A percentile compares a stretch with the other conserved stretches of the same genome.
Conservation (phyloP, 2,113 vertebrate species). For the Rhombomys opimus region DNA sequence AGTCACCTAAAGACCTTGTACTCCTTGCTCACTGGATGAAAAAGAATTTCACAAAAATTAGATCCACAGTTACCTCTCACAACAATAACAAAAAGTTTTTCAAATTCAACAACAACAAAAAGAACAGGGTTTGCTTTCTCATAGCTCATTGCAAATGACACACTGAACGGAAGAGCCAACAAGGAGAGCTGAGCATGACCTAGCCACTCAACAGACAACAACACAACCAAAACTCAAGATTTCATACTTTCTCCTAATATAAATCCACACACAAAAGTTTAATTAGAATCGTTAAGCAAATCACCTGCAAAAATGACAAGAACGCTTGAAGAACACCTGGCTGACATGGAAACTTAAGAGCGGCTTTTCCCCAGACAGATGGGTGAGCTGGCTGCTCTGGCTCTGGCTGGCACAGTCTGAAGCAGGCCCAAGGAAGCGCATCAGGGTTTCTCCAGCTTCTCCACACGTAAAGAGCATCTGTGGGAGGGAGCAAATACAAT, state of each 20-base stretch:
- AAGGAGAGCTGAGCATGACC: not conserved
- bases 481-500: not conserved
- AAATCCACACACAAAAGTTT: not conserved
- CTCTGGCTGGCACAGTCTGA: not conserved
- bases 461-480: not conserved
- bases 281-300: slow-evolving; percentile 38
- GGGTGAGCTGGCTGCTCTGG: not conserved
- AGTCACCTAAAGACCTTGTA: not conserved
- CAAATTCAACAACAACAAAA: slow-evolving; percentile 26
- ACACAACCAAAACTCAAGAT: not conserved
- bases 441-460: not conserved
- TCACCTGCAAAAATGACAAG: not conserved
- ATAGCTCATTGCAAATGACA: not conserved
- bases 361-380: not conserved
- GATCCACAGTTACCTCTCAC: slow-evolving; percentile 3
- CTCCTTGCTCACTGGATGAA: not conserved
- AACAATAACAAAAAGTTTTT: not conserved
- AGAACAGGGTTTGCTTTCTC: not conserved
- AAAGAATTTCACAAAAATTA: slow-evolving; percentile 31
- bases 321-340: not conserved
- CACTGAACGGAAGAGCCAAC: slow-evolving; percentile 23
- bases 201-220: not conserved
- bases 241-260: not conserved
- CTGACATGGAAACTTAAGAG: not conserved
- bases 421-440: not conserved